Percentiles rank a stretch among this genome's conserved stretches.
Evolutionary conservation across 1,140 invertebrate genomes (phyloP).

Genomic region (Diprion similis): DNA sequence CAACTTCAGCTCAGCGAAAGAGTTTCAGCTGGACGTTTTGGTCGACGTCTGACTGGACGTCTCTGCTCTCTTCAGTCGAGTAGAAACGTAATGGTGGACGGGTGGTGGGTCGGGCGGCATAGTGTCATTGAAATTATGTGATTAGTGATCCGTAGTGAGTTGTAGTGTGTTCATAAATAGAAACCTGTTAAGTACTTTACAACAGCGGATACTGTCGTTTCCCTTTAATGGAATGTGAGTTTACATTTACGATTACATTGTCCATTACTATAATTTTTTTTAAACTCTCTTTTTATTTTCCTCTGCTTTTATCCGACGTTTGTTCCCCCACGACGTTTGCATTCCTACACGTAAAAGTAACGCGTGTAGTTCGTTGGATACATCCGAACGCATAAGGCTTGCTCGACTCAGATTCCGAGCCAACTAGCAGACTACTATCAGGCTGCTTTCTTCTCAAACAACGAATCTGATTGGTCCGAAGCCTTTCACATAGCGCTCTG

Average conservation of each 20-base stretch:
- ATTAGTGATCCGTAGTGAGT: background rate
- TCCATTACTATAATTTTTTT: too few relatives aligned
- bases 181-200: background rate
- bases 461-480: too few relatives aligned
- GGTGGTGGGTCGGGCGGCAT: background rate
- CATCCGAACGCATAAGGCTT: too few relatives aligned
- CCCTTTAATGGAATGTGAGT: conserved; percentile 2
- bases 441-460: too few relatives aligned
- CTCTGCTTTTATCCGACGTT: background rate
- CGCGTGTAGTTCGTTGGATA: too few relatives aligned
- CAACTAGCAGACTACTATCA: too few relatives aligned
- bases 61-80: background rate
- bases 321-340: background rate
- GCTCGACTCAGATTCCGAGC: too few relatives aligned
- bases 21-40: background rate
- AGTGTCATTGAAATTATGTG: conserved; percentile 1
- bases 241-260: background rate
- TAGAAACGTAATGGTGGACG: background rate
- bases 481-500: too few relatives aligned
- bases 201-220: background rate
- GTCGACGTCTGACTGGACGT: too few relatives aligned
- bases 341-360: background rate
- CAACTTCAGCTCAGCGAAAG: background rate
- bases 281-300: too few relatives aligned
- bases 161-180: conserved; percentile 1